A percentile compares a stretch with the other conserved stretches of the same genome.
Conservation (phyloP, 2,888 invertebrate species). For the Chelonus formosanus region DNA sequence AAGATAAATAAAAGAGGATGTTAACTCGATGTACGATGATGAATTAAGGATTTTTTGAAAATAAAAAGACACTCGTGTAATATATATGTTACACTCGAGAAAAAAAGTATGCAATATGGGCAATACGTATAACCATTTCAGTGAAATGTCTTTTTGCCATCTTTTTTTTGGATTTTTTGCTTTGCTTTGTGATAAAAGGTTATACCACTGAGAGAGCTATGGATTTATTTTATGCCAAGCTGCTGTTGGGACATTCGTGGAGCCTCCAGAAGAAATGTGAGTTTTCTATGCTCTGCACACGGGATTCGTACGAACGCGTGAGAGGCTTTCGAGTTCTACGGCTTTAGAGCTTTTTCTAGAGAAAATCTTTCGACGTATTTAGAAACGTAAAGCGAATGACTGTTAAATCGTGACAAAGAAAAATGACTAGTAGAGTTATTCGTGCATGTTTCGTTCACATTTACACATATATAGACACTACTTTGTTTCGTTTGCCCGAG, state of each 20-base stretch:
- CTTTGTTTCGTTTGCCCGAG: slow-evolving; percentile 31
- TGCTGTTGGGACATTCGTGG: slow-evolving; percentile 18
- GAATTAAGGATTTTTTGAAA: no score
- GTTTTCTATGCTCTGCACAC: slow-evolving; percentile 2
- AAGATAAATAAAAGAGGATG: no score
- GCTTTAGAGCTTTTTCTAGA: slow-evolving; percentile 17
- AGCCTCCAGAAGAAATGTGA: slow-evolving; percentile 27
- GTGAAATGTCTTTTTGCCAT: not conserved
- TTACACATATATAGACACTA: slow-evolving; percentile 6
- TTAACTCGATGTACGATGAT: no score
- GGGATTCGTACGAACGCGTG: slow-evolving; percentile 21
- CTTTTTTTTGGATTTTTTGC: slow-evolving; percentile 21
- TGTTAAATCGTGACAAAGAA: slow-evolving; percentile 27
- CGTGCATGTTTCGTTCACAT: slow-evolving; percentile 6
- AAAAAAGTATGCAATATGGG: not conserved
- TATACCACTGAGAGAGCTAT: slow-evolving; percentile 17
- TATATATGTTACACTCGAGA: no score
- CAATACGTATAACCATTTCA: not conserved
- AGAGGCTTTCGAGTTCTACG: slow-evolving; percentile 12
- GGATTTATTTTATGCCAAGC: slow-evolving; percentile 29
- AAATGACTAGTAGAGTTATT: slow-evolving; percentile 25
- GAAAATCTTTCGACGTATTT: slow-evolving; percentile 26
- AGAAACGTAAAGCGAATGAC: slow-evolving; percentile 19
- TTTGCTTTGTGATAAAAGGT: slow-evolving; percentile 23
- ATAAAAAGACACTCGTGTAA: no score